Evolutionary conservation across 2,888 invertebrate species (phyloP).

Genomic region (Cataglyphis livida): DNA sequence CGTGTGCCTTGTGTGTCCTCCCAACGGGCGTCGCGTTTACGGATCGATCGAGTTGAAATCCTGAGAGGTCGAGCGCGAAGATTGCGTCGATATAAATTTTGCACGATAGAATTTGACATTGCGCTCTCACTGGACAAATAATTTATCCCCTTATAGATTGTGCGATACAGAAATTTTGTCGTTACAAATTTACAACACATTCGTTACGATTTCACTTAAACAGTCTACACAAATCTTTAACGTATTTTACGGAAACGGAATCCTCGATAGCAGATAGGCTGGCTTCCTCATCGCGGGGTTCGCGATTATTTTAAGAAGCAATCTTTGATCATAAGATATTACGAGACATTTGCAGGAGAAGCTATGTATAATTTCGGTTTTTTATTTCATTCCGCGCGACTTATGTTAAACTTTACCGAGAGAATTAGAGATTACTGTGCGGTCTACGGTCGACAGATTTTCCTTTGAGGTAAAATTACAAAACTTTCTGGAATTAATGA

Average conservation of each 20-base stretch:
- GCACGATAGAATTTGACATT: conserved; percentile 14
- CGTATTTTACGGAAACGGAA: conserved; percentile 7
- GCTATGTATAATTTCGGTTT: conserved; percentile 15
- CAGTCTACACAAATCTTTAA: neutral
- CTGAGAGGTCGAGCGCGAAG: neutral
- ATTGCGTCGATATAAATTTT: conserved; percentile 19
- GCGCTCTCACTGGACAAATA: neutral
- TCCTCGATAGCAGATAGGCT: no score
- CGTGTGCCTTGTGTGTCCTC: conserved; percentile 23
- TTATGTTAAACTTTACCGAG: conserved; percentile 47
- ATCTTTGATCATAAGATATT: conserved; percentile 33
- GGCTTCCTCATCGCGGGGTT: neutral
- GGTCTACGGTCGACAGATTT: conserved; percentile 35
- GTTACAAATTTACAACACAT: neutral
- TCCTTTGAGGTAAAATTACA: conserved; percentile 48
- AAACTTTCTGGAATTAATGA: conserved; percentile 68
- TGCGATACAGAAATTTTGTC: neutral
- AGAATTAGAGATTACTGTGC: conserved; percentile 62
- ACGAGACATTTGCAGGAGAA: conserved; percentile 1
- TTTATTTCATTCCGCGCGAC: conserved; percentile 14
- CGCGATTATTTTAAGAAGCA: conserved; percentile 6
- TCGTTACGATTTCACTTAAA: neutral
- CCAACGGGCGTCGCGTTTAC: conserved; percentile 9
- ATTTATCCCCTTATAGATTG: neutral
- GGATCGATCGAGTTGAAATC: conserved; percentile 42